Evolutionary conservation across 1,140 invertebrate species (phyloP).

Genomic region (Zaprionus ornatus): DNA sequence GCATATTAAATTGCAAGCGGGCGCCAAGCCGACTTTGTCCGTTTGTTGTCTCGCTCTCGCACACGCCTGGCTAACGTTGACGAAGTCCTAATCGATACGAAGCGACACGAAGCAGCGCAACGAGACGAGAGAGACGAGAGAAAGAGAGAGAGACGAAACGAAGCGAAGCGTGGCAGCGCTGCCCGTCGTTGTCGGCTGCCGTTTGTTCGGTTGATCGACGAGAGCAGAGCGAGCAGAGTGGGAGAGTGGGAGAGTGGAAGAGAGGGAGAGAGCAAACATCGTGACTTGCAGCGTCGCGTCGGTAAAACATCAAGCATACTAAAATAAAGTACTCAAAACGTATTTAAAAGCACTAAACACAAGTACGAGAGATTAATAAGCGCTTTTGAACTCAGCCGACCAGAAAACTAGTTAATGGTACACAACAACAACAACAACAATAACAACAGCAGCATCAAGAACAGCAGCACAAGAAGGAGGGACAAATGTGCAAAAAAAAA

Average conservation of each 20-base stretch:
- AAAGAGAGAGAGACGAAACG: not conserved
- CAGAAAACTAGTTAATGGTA: conserved; percentile 81
- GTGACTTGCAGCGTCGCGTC: conserved; percentile 67
- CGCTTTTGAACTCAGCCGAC: conserved; percentile 83
- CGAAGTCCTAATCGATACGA: conserved; percentile 44
- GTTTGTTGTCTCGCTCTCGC: conserved; percentile 8
- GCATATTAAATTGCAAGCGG: conserved; percentile 59
- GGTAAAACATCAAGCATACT: conserved; percentile 80
- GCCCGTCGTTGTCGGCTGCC: conserved; percentile 16
- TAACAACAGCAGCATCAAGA: conserved; percentile 12
- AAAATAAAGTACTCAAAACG: conserved; percentile 83
- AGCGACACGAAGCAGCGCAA: not conserved
- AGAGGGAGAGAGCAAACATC: conserved; percentile 52
- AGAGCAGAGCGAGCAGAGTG: conserved; percentile 25
- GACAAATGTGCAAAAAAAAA: conserved; percentile 22
- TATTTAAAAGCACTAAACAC: conserved; percentile 83
- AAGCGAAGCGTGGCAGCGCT: conserved; percentile 14
- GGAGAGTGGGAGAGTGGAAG: not conserved
- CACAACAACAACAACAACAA: conserved; percentile 30
- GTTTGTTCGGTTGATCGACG: conserved; percentile 25
- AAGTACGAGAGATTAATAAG: conserved; percentile 83
- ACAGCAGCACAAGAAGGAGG: conserved; percentile 5
- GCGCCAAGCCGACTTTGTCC: conserved; percentile 45
- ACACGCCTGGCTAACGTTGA: conserved; percentile 39
- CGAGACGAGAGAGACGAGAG: not conserved